These are phyloP conservation scores for Adoxophyes honmai DNA, from an alignment of 1,140 invertebrate species.

Conservation along the genomic window DNA sequence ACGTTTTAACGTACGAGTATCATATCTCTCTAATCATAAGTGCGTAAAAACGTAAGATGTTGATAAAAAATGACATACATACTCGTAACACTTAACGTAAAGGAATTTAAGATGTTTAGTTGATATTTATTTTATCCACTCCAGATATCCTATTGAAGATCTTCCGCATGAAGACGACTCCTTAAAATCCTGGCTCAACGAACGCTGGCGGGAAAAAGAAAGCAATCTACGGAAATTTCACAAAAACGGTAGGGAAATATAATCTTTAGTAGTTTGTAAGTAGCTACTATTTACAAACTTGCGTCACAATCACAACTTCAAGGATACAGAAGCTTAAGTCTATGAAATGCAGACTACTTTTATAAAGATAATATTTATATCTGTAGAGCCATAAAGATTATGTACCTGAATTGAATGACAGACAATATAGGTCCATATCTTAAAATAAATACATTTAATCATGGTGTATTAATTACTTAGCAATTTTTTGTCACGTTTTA, in stretches of 20 bases:
- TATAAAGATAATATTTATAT: neutral
- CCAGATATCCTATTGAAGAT: conserved; percentile 77
- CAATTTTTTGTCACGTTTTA: conserved; percentile 5
- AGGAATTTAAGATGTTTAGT: too few species aligned
- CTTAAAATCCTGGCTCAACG: conserved; percentile 82
- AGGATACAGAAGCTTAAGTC: neutral
- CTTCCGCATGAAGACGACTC: conserved; percentile 79
- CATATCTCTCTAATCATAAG: too few species aligned
- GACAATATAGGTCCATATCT: neutral
- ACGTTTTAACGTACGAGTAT: too few species aligned
- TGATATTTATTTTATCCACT: too few species aligned
- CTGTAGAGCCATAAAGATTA: neutral
- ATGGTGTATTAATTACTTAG: neutral
- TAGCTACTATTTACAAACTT: too few species aligned
- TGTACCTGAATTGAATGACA: too few species aligned
- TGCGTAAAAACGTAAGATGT: too few species aligned
- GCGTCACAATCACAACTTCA: neutral
- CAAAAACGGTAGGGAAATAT: conserved; percentile 55
- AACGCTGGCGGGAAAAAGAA: conserved; percentile 87
- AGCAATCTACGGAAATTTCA: conserved; percentile 79
- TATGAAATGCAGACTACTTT: neutral
- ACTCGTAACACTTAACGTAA: too few species aligned
- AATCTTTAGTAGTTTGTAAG: neutral
- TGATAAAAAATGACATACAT: too few species aligned
- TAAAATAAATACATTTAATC: neutral